phyloP scores from a whole-genome alignment of 1,140 invertebrate species.

The Lasioglossum albipes region DNA sequence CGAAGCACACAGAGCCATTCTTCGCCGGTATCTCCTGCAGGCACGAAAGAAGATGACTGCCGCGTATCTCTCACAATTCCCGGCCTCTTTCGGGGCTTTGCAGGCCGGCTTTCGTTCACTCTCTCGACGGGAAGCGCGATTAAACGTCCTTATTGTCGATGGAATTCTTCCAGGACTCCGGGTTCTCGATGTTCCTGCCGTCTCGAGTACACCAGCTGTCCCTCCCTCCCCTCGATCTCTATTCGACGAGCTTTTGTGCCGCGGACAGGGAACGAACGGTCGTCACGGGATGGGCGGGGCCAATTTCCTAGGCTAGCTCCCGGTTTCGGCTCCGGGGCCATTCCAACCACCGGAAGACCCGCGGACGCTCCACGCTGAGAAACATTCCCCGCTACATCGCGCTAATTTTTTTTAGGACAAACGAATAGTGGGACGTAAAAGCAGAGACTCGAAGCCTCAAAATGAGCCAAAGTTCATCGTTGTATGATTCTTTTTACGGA shows the following conservation, averaged over 20 bases:
- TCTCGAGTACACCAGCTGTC: conserved; percentile 4
- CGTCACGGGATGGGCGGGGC: neutral
- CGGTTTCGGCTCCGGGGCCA: neutral
- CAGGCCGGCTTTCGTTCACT: neutral
- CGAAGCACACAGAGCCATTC: conserved; percentile 8
- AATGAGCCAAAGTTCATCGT: too few relatives aligned
- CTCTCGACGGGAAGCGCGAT: conserved; percentile 33
- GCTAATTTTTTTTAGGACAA: too few relatives aligned
- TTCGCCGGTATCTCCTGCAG: neutral
- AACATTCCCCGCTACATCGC: too few relatives aligned
- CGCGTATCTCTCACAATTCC: neutral
- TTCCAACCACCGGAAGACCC: conserved; percentile 8
- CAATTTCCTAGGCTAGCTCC: neutral
- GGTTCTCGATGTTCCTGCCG: conserved; percentile 18
- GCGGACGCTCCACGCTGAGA: neutral
- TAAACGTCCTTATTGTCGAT: conserved; percentile 40
- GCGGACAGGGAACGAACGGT: neutral
- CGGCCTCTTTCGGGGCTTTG: neutral
- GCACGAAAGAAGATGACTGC: neutral
- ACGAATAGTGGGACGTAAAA: too few relatives aligned
- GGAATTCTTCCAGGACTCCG: conserved; percentile 39
- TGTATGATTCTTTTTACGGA: too few relatives aligned
- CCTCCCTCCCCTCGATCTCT: conserved; percentile 5
- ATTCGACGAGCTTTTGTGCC: conserved; percentile 4
- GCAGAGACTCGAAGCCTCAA: too few relatives aligned